phyloP scores from a whole-genome alignment of 2,888 invertebrate genomes.

The Clistopyga incitator region DNA sequence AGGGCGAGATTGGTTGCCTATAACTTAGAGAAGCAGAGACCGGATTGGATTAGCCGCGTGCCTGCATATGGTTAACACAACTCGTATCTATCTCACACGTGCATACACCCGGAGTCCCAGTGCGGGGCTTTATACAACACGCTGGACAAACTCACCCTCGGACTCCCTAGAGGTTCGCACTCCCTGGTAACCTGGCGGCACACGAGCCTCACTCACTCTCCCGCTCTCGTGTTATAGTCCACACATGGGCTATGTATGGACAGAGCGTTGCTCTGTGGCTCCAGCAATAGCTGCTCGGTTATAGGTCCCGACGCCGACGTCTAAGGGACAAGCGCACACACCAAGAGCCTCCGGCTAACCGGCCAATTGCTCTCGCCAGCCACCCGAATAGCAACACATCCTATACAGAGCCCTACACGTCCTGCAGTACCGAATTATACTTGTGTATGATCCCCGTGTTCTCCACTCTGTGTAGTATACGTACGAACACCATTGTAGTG shows the following conservation, averaged over 20 bases:
- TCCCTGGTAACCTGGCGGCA: constrained; percentile 5
- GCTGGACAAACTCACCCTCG: constrained; percentile 39
- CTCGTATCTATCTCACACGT: constrained; percentile 65
- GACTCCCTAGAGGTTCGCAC: constrained; percentile 9
- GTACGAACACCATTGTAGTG: constrained; percentile 24
- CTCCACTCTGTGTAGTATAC: not conserved
- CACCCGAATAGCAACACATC: constrained; percentile 48
- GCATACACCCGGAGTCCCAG: constrained; percentile 42
- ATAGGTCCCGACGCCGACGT: constrained; percentile 46
- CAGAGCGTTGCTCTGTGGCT: constrained; percentile 23
- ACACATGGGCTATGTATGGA: constrained; percentile 23
- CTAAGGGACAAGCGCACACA: constrained; percentile 58
- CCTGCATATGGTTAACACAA: constrained; percentile 69
- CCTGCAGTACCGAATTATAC: constrained; percentile 18
- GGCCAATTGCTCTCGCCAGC: constrained; percentile 57
- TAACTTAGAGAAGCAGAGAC: constrained; percentile 74
- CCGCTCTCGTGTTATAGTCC: not conserved
- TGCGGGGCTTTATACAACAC: constrained; percentile 46
- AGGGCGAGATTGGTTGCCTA: constrained; percentile 73
- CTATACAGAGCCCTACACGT: constrained; percentile 27
- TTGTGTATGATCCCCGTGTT: constrained; percentile 20
- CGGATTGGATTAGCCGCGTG: constrained; percentile 77
- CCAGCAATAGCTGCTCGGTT: constrained; percentile 47
- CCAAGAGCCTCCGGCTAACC: constrained; percentile 35
- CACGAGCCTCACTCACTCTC: too few relatives aligned